Percentiles rank a stretch among this genome's conserved stretches.
Conservation (phyloP, 37 sponge, comb jelly and placozoan genomes). For the Eunapius fragilis region DNA sequence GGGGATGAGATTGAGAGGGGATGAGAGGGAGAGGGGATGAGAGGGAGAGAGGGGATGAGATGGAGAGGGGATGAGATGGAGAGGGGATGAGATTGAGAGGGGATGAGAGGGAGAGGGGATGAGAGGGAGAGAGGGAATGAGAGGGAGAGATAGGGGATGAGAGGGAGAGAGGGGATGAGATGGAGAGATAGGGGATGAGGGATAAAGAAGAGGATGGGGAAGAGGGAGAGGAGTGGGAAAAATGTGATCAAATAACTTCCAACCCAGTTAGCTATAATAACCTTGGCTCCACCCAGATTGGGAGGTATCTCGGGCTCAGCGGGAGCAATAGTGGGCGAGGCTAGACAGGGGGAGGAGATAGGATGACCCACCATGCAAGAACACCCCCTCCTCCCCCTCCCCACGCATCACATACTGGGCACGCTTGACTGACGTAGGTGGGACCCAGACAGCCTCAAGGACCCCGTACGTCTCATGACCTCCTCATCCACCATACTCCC, state of each 20-base stretch:
- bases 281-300: neutral
- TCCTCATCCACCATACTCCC: slow-evolving; percentile 5
- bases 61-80: neutral
- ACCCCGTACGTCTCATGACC: slow-evolving; percentile 4
- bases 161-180: neutral
- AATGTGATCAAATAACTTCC: neutral
- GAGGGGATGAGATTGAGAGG: neutral
- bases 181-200: neutral
- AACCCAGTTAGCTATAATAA: neutral
- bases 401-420: neutral
- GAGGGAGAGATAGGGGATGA: neutral
- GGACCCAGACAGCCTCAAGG: neutral
- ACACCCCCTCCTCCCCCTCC: neutral
- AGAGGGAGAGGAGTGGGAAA: neutral
- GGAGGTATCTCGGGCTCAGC: too few relatives aligned
- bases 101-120: neutral
- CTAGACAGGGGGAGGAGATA: too few relatives aligned
- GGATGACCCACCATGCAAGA: too few relatives aligned
- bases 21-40: neutral
- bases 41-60: neutral
- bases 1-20: too few relatives aligned
- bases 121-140: neutral
- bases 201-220: neutral
- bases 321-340: too few relatives aligned
- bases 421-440: neutral